Conservation (phyloP, 1,140 invertebrate genomes). For the Akabosia matsudoensis region DNA sequence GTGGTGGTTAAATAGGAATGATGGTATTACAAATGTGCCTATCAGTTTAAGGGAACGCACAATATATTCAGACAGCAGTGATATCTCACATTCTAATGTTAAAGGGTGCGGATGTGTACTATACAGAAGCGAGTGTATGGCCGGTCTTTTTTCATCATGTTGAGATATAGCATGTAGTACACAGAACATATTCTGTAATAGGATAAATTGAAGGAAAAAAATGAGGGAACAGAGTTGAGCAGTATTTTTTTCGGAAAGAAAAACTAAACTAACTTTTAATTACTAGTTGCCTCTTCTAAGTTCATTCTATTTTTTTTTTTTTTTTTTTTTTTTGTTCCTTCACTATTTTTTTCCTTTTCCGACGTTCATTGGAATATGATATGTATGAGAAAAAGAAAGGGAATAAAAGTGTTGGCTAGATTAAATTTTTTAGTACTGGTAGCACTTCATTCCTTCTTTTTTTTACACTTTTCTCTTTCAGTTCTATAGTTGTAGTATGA, state of each 20-base stretch:
- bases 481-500: not conserved
- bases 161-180: not conserved
- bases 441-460: not conserved
- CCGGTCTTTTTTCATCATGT: not conserved
- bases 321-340: conserved; percentile 36
- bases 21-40: not conserved
- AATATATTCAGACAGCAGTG: not conserved
- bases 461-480: too few relatives aligned
- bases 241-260: conserved; percentile 27
- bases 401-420: conserved; percentile 19
- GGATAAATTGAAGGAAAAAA: conserved; percentile 26
- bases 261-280: conserved; percentile 45
- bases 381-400: conserved; percentile 31
- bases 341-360: conserved; percentile 38
- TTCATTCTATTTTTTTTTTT: conserved; percentile 38
- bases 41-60: not conserved
- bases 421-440: conserved; percentile 11
- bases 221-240: conserved; percentile 18
- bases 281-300: conserved; percentile 37
- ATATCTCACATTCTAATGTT: not conserved
- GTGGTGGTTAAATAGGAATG: not conserved
- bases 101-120: not conserved
- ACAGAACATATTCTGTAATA: conserved; percentile 26
- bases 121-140: not conserved
- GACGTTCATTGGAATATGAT: conserved; percentile 29